Evolutionary conservation across 2,113 vertebrate genomes (phyloP), one percentile per base, ranked within the genome.

Genomic region (Chloebia gouldiae): DNA sequence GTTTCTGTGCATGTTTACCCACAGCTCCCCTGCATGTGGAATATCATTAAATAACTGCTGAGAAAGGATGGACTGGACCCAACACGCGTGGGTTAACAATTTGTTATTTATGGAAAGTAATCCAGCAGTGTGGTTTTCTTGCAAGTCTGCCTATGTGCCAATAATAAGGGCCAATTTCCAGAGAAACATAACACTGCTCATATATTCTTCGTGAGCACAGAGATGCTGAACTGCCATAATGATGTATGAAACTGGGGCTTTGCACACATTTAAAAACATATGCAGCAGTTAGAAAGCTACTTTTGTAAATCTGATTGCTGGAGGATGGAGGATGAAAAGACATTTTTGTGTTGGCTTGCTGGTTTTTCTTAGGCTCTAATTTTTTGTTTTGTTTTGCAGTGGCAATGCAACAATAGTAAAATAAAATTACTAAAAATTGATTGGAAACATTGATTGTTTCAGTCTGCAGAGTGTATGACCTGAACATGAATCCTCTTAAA

Each of bases 71-170:
- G 72, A 25, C 93, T 39, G 79, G 87, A 35, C 84, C 83, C 80
- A 90, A 47, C 17, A 76, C 61, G 23, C 53, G 5, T 31, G 45
- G 44, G 42, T 56, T 82, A 82, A 88, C 70, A 90, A 80, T 50
- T 92, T 70, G 13, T 90, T 86, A 60, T 77, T 90, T 94, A n/a
- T 54, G 88, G 85, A 64, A 53, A 56, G 69, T 75, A 65, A 83
- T 81, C 86, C 51, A 91, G 92, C 87, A 91, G 75, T 2, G 0
- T 24, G 11, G 39, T 90, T 94, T 59, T 90, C 85, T 90, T 91
- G 39, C 6, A 23, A 89, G 91, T 91, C 95, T 92, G 72, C 92
- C 90, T 86, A 3, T 88, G 73, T 96, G 96, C 89, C 96, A 85
- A 45, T 82, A 91, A 95, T 95, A 72, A 33, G 27, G 84, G 59